Base-by-base conservation (phyloP, 1,140 invertebrate species). In the Arctopsyche grandis region DNA sequence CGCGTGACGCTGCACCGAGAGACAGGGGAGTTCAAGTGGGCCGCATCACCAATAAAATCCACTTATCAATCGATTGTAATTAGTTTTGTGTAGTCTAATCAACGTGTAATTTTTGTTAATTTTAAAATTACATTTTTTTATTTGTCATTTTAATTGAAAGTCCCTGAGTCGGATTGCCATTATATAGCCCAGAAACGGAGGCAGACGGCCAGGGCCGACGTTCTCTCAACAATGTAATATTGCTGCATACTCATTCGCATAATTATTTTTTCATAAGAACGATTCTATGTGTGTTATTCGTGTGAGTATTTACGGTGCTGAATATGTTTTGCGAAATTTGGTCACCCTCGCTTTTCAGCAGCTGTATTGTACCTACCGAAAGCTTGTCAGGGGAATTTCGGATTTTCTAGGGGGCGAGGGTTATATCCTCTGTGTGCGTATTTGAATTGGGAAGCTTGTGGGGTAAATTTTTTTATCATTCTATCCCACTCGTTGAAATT, bases 131-230 rank as follows among this genome's bases (percentile, higher is more conserved):
- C n/a, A n/a, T n/a, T n/a, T n/a, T n/a, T n/a, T n/a, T n/a, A n/a
- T n/a, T n/a, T n/a, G n/a, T n/a, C n/a, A n/a, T n/a, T n/a, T n/a
- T n/a, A n/a, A n/a, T n/a, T n/a, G n/a, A n/a, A n/a, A n/a, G n/a
- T n/a, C n/a, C n/a, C n/a, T n/a, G n/a, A n/a, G n/a, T n/a, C n/a
- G 12, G 63, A 66, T 66, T 66, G 63, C 63, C 10, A 66, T 22
- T 66, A 24, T n/a, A n/a, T 26, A 66, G 63, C 63, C 22, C 63
- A 66, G 63, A 66, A 66, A 66, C 63, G 63, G 63, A 66, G 63
- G 63, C 63, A 66, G 63, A 66, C 63, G 63, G 63, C 63, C 63
- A 66, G 22, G 63, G 63, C 63, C 63, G 63, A 66, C 63, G 63
- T 66, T 66, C 63, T 66, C 63, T 7, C 21, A 66, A 66, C 63